A percentile compares a stretch with the other conserved stretches of the same genome.
These are phyloP conservation scores for Urophycis tenuis DNA, from an alignment of 2,797 vertebrate species.

Conservation along the genomic window DNA sequence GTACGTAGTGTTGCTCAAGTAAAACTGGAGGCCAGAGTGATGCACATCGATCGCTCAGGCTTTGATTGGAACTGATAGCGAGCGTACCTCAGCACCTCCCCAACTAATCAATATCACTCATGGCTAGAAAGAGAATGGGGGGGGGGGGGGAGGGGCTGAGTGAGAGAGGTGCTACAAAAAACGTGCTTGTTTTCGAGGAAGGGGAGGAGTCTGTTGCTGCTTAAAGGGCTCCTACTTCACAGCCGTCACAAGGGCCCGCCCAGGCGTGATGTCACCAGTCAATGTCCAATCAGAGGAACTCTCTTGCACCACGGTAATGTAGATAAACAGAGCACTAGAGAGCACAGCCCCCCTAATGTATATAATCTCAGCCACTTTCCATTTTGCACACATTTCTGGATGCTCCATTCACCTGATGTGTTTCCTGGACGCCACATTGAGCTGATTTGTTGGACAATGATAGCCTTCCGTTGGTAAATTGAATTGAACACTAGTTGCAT, in stretches of 20 bases:
- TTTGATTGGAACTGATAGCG: neutral
- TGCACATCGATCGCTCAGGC: neutral
- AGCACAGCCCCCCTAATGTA: no score
- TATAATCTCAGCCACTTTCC: no score
- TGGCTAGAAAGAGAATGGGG: neutral
- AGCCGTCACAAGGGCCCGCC: no score
- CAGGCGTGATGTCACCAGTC: neutral
- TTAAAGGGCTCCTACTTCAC: no score
- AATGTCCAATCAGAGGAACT: neutral
- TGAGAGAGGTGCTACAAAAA: no score
- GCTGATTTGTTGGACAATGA: neutral
- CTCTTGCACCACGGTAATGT: neutral
- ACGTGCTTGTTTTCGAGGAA: neutral
- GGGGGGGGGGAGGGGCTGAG: no score
- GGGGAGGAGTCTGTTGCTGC: neutral
- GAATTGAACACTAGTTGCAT: neutral
- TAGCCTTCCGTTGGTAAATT: neutral
- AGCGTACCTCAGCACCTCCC: neutral
- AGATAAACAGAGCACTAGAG: no score
- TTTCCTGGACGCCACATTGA: neutral
- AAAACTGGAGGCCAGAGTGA: neutral
- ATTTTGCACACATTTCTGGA: neutral
- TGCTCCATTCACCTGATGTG: neutral
- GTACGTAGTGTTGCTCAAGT: neutral
- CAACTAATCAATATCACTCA: neutral